A percentile compares a stretch with the other conserved stretches of the same genome.
These are phyloP conservation scores for Lamellibrachia satsuma DNA, from an alignment of 2,888 invertebrate genomes.

Conservation along the genomic window DNA sequence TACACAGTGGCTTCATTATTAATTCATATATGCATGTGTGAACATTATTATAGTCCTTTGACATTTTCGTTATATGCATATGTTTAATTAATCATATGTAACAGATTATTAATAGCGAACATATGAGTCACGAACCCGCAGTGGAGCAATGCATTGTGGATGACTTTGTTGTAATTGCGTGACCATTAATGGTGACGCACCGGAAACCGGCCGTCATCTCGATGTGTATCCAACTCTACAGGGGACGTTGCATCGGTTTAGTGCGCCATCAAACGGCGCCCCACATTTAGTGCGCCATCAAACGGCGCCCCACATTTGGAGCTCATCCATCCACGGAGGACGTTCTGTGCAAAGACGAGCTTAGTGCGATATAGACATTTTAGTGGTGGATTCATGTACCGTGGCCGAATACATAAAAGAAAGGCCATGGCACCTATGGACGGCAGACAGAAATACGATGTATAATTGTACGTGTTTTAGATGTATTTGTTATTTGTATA, in stretches of 20 bases:
- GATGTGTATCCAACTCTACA: not conserved
- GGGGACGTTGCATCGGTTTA: not conserved
- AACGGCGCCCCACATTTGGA: not conserved
- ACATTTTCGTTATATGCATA: not conserved
- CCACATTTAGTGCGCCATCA: not conserved
- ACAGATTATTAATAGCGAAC: not conserved
- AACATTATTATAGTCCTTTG: not conserved
- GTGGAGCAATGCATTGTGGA: not conserved
- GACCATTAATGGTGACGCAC: not conserved
- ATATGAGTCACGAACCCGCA: not conserved
- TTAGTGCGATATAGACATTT: not conserved
- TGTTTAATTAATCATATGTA: not conserved
- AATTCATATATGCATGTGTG: not conserved
- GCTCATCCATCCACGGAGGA: not conserved
- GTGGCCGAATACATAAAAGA: not conserved
- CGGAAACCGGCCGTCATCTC: not conserved
- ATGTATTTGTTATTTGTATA: not conserved
- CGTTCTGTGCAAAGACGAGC: not conserved
- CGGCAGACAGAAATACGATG: not conserved
- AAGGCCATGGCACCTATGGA: not conserved
- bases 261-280: not conserved
- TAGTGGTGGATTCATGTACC: not conserved
- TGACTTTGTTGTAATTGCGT: not conserved
- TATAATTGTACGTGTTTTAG: not conserved
- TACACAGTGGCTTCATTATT: not conserved